Base-by-base conservation (phyloP, 2,888 invertebrate species). In the Andrena fulva region DNA sequence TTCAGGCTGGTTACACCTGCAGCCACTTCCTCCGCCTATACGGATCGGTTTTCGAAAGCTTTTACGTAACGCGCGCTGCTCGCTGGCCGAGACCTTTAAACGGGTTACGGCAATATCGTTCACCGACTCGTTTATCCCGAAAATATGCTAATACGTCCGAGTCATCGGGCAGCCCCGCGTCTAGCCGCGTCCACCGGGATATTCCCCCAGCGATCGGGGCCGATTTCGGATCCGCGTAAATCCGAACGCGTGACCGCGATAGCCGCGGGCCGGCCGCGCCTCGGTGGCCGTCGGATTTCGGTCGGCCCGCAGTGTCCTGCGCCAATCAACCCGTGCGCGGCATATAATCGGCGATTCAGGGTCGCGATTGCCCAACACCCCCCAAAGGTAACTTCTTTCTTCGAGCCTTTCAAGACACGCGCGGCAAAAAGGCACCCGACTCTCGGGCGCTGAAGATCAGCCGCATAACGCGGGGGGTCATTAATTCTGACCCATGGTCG, bases 41-140 rank as follows among this genome's bases (percentile, higher is more conserved):
- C 20, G 35, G 35, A 35, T 10, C 48, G 10, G 27, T 78, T 48
- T 67, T 20, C 16, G 54, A 42, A 72, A 64, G 66, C 24, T 8
- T 10, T 73, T 24, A 60, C 52, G 52, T 8, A 69, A 66, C 42
- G 27, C 42, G 2, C 10, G 7, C n/a, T 62, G 42, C 33, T 68
- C 69, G 16, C 48, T 56, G 74, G 0, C 71, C 24, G 52, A 82
- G 75, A 71, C 68, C 59, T 75, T 70, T 54, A 54, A 79, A 27
- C 24, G 7, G 5, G 16, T 68, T 64, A 48, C 29, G 35, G 20
- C 20, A 60, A n/a, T n/a, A 16, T 66, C 20, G 20, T 59, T 33
- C 7, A 24, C 12, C 20, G n/a, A n/a, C 29, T 52, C 52, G 63
- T 69, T 78, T 63, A 67, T 74, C 6, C 29, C 35, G 35, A 75